phyloP scores from a whole-genome alignment of 1,140 invertebrate genomes.

The Drosophila seguyi region DNA sequence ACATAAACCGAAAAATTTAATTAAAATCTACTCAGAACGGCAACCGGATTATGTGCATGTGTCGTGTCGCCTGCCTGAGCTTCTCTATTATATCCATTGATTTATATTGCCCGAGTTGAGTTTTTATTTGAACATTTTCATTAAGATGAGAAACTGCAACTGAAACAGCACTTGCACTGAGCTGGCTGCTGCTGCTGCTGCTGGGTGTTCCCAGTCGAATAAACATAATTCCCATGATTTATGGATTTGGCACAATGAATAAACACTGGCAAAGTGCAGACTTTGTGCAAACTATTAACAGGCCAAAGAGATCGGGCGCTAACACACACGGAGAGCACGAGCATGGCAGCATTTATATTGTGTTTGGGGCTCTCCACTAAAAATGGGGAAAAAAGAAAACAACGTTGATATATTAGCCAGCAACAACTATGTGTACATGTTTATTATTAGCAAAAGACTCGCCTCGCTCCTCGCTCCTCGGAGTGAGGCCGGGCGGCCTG shows the following conservation, averaged over 20 bases:
- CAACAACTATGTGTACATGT: constrained; percentile 50
- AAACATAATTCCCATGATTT: constrained; percentile 68
- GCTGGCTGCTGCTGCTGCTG: constrained; percentile 14
- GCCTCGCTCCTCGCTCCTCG: constrained; percentile 3
- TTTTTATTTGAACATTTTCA: constrained; percentile 53
- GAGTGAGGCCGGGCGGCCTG: constrained; percentile 37
- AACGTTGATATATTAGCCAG: constrained; percentile 68
- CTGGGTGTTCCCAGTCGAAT: constrained; percentile 55
- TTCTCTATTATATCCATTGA: constrained; percentile 42
- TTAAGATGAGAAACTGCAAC: constrained; percentile 50
- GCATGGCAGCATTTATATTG: constrained; percentile 58
- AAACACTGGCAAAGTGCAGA: constrained; percentile 51
- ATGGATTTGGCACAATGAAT: constrained; percentile 62
- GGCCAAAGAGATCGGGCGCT: constrained; percentile 24
- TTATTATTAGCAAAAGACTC: constrained; percentile 53
- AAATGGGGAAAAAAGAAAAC: background rate
- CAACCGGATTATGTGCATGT: constrained; percentile 45
- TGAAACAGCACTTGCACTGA: constrained; percentile 19
- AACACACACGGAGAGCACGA: constrained; percentile 22
- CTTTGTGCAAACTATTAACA: constrained; percentile 54
- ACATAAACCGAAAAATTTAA: constrained; percentile 63
- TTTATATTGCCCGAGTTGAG: constrained; percentile 28
- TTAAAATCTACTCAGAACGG: constrained; percentile 67
- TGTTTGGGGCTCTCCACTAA: constrained; percentile 14
- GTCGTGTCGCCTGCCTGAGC: constrained; percentile 8